These are phyloP conservation scores for Ceratothoa steindachneri DNA, from an alignment of 2,888 invertebrate genomes.

Conservation along the genomic window DNA sequence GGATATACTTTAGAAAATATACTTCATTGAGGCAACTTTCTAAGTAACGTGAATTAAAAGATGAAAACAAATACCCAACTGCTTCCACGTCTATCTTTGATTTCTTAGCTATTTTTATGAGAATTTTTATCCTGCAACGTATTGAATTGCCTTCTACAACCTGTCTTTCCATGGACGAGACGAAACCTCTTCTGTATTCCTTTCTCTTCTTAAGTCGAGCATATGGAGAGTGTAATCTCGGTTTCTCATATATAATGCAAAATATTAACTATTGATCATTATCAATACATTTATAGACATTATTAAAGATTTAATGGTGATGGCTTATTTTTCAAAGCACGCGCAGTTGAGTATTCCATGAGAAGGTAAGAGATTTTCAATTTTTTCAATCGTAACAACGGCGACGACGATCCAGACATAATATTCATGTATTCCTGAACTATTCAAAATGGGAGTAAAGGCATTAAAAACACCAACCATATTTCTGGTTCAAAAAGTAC, in stretches of 20 bases:
- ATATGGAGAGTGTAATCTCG: neutral
- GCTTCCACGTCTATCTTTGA: conserved; percentile 45
- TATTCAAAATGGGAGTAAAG: neutral
- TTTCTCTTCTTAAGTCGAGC: neutral
- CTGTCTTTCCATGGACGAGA: conserved; percentile 12
- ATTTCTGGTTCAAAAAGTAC: neutral
- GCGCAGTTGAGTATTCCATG: conserved; percentile 17
- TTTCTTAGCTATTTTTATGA: conserved; percentile 31
- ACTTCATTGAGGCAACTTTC: neutral
- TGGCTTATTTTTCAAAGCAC: conserved; percentile 17
- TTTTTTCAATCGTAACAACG: neutral
- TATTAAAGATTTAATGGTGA: conserved; percentile 9
- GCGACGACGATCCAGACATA: neutral
- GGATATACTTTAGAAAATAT: neutral
- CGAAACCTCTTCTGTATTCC: neutral
- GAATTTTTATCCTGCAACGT: neutral
- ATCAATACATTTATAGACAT: conserved; percentile 14
- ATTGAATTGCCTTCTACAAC: neutral
- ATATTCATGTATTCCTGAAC: neutral
- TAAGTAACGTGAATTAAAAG: neutral
- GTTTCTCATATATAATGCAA: neutral
- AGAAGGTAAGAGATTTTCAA: conserved; percentile 15
- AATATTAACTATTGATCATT: neutral
- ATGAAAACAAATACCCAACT: conserved; percentile 23
- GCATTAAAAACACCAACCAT: conserved; percentile 3